phyloP scores from a whole-genome alignment of 2,888 invertebrate genomes.

The Philaethria dido region DNA sequence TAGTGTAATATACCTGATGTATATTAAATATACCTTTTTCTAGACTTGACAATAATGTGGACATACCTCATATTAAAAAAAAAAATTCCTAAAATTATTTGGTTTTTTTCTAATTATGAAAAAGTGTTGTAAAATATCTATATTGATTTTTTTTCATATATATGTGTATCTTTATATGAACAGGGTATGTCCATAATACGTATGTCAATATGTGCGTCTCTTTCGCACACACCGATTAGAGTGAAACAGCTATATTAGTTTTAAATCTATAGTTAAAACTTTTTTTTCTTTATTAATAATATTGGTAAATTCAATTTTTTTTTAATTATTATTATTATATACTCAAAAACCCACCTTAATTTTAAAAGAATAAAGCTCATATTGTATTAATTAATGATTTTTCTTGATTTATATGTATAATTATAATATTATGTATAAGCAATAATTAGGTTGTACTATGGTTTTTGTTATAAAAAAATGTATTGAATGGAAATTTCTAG shows the following conservation, averaged over 20 bases:
- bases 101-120: not conserved
- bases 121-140: no score
- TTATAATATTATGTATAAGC: constrained; percentile 3
- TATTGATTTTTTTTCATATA: no score
- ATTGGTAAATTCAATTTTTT: no score
- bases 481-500: no score
- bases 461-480: no score
- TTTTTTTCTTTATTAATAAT: no score
- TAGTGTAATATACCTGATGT: constrained; percentile 55
- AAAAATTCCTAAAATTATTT: no score
- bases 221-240: constrained; percentile 27
- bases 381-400: constrained; percentile 1
- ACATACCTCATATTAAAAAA: no score
- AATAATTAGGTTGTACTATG: constrained; percentile 13
- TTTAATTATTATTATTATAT: not conserved
- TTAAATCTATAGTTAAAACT: no score
- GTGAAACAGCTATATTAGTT: constrained; percentile 38
- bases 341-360: constrained; percentile 29
- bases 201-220: constrained; percentile 22
- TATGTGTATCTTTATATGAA: no score
- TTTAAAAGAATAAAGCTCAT: constrained; percentile 16
- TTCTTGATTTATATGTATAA: not conserved
- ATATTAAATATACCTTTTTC: constrained; percentile 60
- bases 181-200: constrained; percentile 13
- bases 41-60: constrained; percentile 27